Evolutionary conservation across 2,113 vertebrate species (phyloP).

Genomic region (Anoplopoma fimbria): DNA sequence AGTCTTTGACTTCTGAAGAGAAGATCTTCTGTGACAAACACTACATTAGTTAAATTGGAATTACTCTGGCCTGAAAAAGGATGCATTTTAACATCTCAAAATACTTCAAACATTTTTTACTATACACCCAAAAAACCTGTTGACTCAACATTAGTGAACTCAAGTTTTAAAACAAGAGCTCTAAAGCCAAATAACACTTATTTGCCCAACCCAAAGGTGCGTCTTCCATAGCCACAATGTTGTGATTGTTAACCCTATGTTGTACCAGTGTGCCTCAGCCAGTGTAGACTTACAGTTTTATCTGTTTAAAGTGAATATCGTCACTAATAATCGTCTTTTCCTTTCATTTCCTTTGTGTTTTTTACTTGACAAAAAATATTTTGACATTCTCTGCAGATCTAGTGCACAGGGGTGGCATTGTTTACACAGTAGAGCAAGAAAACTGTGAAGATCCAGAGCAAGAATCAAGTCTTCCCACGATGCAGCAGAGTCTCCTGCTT

Average conservation of each 20-base stretch:
- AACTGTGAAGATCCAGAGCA: conserved; percentile 20
- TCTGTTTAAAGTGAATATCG: not conserved
- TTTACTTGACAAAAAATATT: not conserved
- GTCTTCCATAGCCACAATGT: not conserved
- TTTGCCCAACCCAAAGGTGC: conserved; percentile 33
- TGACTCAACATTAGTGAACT: not conserved
- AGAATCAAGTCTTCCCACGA: conserved; percentile 31
- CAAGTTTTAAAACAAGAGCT: not conserved
- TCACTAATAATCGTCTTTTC: not conserved
- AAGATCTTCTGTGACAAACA: not conserved
- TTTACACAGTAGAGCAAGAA: conserved; percentile 76
- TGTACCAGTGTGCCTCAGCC: not conserved
- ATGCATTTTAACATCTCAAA: no score
- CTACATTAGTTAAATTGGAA: not conserved
- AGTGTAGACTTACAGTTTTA: not conserved
- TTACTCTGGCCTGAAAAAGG: not conserved
- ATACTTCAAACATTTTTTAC: no score
- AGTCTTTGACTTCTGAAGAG: not conserved
- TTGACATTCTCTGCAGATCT: conserved; percentile 70
- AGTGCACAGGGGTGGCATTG: conserved; percentile 70
- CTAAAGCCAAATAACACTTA: conserved; percentile 5
- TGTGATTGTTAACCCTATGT: not conserved
- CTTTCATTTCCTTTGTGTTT: not conserved
- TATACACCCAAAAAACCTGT: not conserved
- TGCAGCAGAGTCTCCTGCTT: conserved; percentile 82